phyloP scores from a whole-genome alignment of 2,888 invertebrate genomes.

The Venusia cambrica region DNA sequence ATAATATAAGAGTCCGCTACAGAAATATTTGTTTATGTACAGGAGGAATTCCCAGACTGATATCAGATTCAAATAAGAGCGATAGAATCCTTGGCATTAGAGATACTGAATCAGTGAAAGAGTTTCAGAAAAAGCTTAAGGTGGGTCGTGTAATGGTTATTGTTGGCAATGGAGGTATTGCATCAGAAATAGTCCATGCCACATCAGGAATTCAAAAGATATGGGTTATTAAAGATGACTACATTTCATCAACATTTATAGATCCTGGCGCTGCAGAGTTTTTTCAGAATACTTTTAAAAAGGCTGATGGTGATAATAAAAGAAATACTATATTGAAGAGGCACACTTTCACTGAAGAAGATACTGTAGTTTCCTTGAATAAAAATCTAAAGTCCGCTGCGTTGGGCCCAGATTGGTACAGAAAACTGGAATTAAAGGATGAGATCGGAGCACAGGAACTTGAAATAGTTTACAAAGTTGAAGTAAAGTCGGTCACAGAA shows the following conservation, averaged over 20 bases:
- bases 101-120: constrained; percentile 95
- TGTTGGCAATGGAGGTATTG: constrained; percentile 99
- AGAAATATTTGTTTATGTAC: constrained; percentile 93
- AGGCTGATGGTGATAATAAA: constrained; percentile 31
- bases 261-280: constrained; percentile 98
- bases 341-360: constrained; percentile 84
- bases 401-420: constrained; percentile 98
- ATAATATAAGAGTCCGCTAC: constrained; percentile 83
- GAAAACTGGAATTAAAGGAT: constrained; percentile 81
- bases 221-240: constrained; percentile 96
- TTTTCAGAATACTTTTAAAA: constrained; percentile 82
- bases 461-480: constrained; percentile 82
- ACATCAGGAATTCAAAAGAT: constrained; percentile 91
- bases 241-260: constrained; percentile 96
- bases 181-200: constrained; percentile 96
- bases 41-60: constrained; percentile 92
- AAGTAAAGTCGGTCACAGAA: constrained; percentile 71
- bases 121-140: constrained; percentile 86
- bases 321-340: constrained; percentile 75
- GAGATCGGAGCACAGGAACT: constrained; percentile 75
- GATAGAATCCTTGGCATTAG: constrained; percentile 91
- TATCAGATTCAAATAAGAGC: constrained; percentile 80
- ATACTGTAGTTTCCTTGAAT: constrained; percentile 54
- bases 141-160: constrained; percentile 88
- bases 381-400: constrained; percentile 89